Base-by-base conservation (phyloP, 2,888 invertebrate genomes). In the Yponomeuta evonymella region DNA sequence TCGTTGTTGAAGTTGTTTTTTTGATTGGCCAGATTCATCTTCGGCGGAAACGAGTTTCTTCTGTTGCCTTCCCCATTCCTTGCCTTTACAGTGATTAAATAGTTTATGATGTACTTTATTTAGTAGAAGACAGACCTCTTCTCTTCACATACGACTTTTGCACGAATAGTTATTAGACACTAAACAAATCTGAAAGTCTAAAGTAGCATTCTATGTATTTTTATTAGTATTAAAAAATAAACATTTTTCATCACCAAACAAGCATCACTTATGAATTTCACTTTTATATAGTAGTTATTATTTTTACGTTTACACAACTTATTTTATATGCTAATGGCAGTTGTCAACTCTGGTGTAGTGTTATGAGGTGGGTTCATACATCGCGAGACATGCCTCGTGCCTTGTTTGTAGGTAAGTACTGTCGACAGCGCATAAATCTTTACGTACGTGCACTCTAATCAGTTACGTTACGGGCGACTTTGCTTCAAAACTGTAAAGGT, bases 311-410 rank as follows among this genome's bases (percentile, higher is more conserved):
- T 86, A 87, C 81, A 87, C 51, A 82, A 83, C 81, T 82, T 87
- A 83, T 85, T 48, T 58, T 67, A 81, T 80, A 85, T 80, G 81
- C 89, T 92, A 92, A 85, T 92, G 91, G 91, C 91, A 92, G 91
- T 92, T 86, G 84, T 87, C 77, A 82, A 88, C 84, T 88, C 84
- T 83, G 83, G 83, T 83, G 81, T 79, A 78, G 78, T 75, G 77
- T 62, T 43, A 8, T 43, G 1, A 43, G 43, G 8, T 43, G 43
- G 1, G 43, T 43, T 43, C 43, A 43, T 43, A 8, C 43, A 43
- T 43, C 9, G 43, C 43, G 43, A 43, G 43, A 43, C 6, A 43
- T 8, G 43, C 5, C 43, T 43, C 43, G 43, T 43, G 36, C 36
- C 36, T 36, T 5, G 36, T 36, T 36, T 43, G 9, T 5, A 8